Base-by-base conservation (phyloP, 2,113 vertebrate genomes). In the Muscicapa adusta region DNA sequence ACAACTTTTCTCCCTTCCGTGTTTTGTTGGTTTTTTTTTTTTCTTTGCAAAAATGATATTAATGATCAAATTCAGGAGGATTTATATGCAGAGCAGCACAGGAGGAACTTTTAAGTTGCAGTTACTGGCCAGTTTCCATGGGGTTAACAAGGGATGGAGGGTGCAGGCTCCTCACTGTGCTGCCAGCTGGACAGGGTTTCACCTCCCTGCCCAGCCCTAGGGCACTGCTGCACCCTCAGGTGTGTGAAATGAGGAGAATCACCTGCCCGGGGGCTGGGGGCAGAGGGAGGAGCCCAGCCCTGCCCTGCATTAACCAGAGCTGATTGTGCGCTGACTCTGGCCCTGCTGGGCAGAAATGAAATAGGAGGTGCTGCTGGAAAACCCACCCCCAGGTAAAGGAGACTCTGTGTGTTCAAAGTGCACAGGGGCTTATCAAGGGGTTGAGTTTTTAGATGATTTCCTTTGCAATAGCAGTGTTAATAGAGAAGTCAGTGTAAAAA, bases 191-290 rank as follows among this genome's bases (percentile, higher is more conserved):
- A 8, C n/a, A 0, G 1, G 3, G 1, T 34, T 82, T 18, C 25
- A 8, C 8, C 24, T 36, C 12, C 40, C 23, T 43, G 17, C 28
- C 8, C 14, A 2, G 3, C 38, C 38, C 38, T 38, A 1, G 3
- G 0, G 13, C 7, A 2, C 38, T 2, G 1, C 4, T 47, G 5
- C 1, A 24, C 8, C 47, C 22, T 1, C 79, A 20, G 79, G 20
- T 33, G 38, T 65, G 57, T 2, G 0, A 10, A 18, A 28, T 10
- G 9, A n/a, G 48, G 58, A 38, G 38, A 38, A 11, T 38, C 38
- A 38, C 38, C 38, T 38, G 38, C 38, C 38, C 38, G 38, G 38
- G 38, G 38, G 38, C 38, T 38, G 18, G 19, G 42, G 15, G n/a
- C n/a, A n/a, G 36, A 58, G 50, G 40, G 33, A 17, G 9, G 19